phyloP scores from a whole-genome alignment of 2,797 vertebrate species.

The Pangasius mekongensis region DNA sequence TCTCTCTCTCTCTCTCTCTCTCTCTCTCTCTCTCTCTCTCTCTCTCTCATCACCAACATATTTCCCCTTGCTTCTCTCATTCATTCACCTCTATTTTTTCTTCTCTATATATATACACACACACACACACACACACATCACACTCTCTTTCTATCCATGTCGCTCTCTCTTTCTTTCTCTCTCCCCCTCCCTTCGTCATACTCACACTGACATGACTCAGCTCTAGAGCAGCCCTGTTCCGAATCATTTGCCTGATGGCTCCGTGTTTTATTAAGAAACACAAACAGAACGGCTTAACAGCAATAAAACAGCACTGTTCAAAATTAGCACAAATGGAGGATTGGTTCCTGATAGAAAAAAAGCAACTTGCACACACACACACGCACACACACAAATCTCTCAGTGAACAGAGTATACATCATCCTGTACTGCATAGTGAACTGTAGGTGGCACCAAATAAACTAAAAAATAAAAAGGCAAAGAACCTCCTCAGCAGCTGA shows the following conservation, averaged over 20 bases:
- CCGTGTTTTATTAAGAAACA: slow-evolving; percentile 17
- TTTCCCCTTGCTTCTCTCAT: slow-evolving; percentile 50
- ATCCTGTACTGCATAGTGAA: slow-evolving; percentile 1
- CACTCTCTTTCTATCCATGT: slow-evolving; percentile 32
- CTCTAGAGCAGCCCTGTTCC: slow-evolving; percentile 64
- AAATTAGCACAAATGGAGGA: background rate
- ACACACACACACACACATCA: background rate
- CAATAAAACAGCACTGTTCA: background rate
- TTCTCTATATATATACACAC: background rate
- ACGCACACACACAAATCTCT: background rate
- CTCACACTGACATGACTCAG: slow-evolving; percentile 73
- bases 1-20: slow-evolving; percentile 53
- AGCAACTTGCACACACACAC: background rate
- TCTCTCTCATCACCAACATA: slow-evolving; percentile 25
- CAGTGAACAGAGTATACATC: background rate
- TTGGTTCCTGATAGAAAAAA: background rate
- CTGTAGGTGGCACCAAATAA: slow-evolving; percentile 37
- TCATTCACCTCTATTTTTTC: slow-evolving; percentile 54
- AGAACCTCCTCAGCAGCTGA: background rate
- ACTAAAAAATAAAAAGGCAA: background rate
- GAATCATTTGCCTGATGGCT: slow-evolving; percentile 53
- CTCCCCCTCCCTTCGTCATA: slow-evolving; percentile 37
- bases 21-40: slow-evolving; percentile 24
- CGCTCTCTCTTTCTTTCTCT: slow-evolving; percentile 40
- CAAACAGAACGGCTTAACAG: background rate